These are phyloP conservation scores for Tachystola acroxantha DNA, from an alignment of 2,888 invertebrate genomes.

Conservation along the genomic window DNA sequence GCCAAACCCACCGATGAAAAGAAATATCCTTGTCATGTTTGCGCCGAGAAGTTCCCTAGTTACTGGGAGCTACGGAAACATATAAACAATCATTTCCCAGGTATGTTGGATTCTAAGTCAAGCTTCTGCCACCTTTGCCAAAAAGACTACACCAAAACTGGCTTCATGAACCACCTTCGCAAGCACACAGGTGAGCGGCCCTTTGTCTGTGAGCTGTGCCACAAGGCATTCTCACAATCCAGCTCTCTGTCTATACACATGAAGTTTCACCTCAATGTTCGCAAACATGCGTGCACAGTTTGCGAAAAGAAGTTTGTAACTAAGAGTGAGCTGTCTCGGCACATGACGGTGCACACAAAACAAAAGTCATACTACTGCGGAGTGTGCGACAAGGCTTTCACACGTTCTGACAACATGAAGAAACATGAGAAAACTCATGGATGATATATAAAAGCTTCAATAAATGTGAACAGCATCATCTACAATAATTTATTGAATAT, in stretches of 20 bases:
- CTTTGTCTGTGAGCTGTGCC: conserved; percentile 73
- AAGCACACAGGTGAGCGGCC: conserved; percentile 74
- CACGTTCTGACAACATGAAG: conserved; percentile 75
- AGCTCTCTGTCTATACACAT: conserved; percentile 75
- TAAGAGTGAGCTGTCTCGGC: conserved; percentile 74
- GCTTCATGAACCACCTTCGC: conserved; percentile 73
- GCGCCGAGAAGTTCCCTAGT: conserved; percentile 70
- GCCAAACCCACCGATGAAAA: conserved; percentile 68
- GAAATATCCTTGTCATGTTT: conserved; percentile 73
- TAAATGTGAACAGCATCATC: conserved; percentile 24
- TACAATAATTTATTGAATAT: conserved; percentile 26
- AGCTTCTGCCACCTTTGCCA: conserved; percentile 76
- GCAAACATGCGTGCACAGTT: conserved; percentile 73
- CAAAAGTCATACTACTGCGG: conserved; percentile 75
- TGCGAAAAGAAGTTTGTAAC: conserved; percentile 77
- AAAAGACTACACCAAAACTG: conserved; percentile 74
- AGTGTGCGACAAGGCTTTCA: conserved; percentile 74
- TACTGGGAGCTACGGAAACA: conserved; percentile 74
- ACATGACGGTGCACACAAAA: conserved; percentile 75
- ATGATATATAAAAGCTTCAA: conserved; percentile 17
- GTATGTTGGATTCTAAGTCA: conserved; percentile 73
- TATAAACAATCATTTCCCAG: conserved; percentile 71
- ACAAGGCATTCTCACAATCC: conserved; percentile 74
- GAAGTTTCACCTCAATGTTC: conserved; percentile 74
- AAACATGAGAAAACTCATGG: conserved; percentile 77